Base-by-base conservation (phyloP, 2,797 vertebrate genomes). In the Gobionotothen gibberifrons region DNA sequence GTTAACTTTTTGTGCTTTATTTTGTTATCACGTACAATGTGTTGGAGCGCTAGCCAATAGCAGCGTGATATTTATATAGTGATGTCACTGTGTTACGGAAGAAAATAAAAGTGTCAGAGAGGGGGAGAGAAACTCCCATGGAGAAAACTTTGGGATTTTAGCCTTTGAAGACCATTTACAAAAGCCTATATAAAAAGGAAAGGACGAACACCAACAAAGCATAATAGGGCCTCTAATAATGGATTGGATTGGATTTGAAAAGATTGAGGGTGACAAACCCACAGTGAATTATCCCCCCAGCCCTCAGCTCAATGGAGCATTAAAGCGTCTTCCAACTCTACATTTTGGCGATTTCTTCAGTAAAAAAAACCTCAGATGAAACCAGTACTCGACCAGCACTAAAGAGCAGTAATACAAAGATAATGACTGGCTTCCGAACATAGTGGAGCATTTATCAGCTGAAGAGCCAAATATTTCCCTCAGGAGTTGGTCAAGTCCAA, bases 381-480 rank as follows among this genome's bases (percentile, higher is more conserved):
- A 2, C 21, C 21, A 56, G 12, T 40, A 12, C 47, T 10, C 43
- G 56, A 39, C n/a, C 36, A 47, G 29, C 26, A 62, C 42, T 29
- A 53, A 57, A 29, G 43, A 66, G 29, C 49, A 42, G 16, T 51
- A 39, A 26, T 17, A 22, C 62, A 43, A 39, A 44, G 57, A 54
- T 49, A 15, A 40, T 16, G 15, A 8, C 17, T 22, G 17, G 51
- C 69, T 55, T 49, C 52, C 48, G 61, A 62, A 52, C 19, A 0
- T 51, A 51, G 43, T 53, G 64, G 26, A 62, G 44, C 51, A 51
- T 56, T 57, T 43, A 55, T 58, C 39, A 53, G 22, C 49, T 13
- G 46, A 62, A 48, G 16, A 54, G 32, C 16, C 19, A 48, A 21
- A 51, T 55, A 46, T 57, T 52, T 62, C 61, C 51, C 46, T 49